Evolutionary conservation across 2,888 invertebrate genomes (phyloP), one percentile per base, ranked within the genome.

Genomic region (Craniophora ligustri): DNA sequence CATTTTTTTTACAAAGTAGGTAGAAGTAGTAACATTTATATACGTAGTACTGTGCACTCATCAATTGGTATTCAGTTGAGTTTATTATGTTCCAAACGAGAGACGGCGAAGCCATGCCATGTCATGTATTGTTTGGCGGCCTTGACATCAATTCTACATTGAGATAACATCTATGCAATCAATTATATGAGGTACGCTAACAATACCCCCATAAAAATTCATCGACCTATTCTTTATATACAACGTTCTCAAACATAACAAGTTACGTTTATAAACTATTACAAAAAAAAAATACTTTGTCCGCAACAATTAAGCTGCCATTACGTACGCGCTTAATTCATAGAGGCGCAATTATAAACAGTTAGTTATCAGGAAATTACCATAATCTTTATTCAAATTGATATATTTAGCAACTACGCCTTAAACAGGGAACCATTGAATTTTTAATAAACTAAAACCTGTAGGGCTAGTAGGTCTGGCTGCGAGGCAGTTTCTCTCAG

Each of bases 91-190:
- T 58, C 49, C 76, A 80, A 86, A 79, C 67, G 79, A 78, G 82
- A 79, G 81, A 81, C 71, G 77, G 76, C 69, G 61, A 65, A 79
- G 40, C 47, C 45, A 53, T 18, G 69, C 72, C 76, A 76, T 81
- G 66, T 49, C 62, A 58, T 65, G 66, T 62, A 62, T 89, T 88
- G 89, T 89, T 85, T 70, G 40, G 75, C 65, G 81, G 75, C 92
- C 92, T 91, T 92, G 91, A 88, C 92, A 91, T 74, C 78, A 83
- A 87, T 91, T 76, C 78, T 70, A 75, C 74, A 74, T 81, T 81
- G 71, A 88, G 89, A 90, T 89, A 87, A 76, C 73, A 85, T 88
- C 86, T 82, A 79, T 73, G 81, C 86, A 79, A 86, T 84, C 82
- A 86, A 85, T 86, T 88, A 84, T 77, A 82, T 77, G 67, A 75